These are phyloP conservation scores for Madoqua kirkii DNA, from an alignment of 2,113 vertebrate species.

Conservation along the genomic window DNA sequence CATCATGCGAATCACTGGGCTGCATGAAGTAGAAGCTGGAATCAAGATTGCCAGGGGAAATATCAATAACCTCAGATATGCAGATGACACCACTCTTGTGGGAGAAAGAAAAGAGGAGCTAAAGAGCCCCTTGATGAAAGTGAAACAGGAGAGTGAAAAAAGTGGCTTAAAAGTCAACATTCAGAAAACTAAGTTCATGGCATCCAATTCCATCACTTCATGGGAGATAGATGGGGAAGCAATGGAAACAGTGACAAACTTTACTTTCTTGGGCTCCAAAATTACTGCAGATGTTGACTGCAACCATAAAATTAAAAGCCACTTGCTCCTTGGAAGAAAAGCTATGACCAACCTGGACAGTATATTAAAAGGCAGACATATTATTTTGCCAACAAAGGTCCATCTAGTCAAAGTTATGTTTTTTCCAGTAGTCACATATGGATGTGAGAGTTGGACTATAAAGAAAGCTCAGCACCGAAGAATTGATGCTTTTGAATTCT, in stretches of 20 bases:
- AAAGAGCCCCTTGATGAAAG: background rate
- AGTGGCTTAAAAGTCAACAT: background rate
- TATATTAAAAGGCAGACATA: background rate
- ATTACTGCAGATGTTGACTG: background rate
- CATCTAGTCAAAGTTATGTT: background rate
- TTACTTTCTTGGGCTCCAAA: background rate
- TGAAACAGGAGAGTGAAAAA: background rate
- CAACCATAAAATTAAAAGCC: background rate
- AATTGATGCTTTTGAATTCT: background rate
- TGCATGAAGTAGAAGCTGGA: background rate
- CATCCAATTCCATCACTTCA: background rate
- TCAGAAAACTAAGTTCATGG: background rate
- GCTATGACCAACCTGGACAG: background rate
- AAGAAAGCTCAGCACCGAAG: background rate
- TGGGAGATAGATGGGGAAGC: background rate
- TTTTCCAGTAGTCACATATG: background rate
- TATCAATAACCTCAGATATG: background rate
- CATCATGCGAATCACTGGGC: background rate
- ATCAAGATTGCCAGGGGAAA: background rate
- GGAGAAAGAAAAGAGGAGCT: background rate
- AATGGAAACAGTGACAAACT: background rate
- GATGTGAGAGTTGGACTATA: background rate
- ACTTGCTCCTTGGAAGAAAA: background rate
- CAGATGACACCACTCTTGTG: background rate
- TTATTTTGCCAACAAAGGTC: background rate